Evolutionary conservation across 2,797 vertebrate genomes (phyloP).

Genomic region (Cyclopterus lumpus): DNA sequence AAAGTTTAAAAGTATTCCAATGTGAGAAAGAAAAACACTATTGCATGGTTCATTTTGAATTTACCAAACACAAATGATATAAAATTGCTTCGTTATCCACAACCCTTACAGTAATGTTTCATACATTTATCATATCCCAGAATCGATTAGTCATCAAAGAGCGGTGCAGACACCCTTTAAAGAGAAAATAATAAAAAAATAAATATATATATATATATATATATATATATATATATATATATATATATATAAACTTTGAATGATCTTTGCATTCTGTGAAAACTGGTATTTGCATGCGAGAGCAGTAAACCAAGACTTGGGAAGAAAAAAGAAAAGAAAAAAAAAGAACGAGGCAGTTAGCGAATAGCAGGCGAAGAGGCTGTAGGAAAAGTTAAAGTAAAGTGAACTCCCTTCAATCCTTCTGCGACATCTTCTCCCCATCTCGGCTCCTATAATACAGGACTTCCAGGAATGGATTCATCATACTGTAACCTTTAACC

Average conservation of each 20-base stretch:
- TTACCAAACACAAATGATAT: neutral
- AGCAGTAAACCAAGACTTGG: neutral
- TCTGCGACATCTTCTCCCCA: conserved; percentile 14
- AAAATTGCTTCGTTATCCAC: neutral
- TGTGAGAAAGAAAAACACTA: neutral
- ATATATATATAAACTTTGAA: neutral
- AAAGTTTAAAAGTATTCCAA: neutral
- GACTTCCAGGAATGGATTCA: conserved; percentile 49
- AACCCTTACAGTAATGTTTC: neutral
- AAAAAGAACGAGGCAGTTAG: neutral
- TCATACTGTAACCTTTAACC: conserved; percentile 71
- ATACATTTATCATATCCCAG: neutral
- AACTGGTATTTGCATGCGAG: conserved; percentile 1
- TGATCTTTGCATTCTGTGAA: conserved; percentile 5
- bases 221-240: neutral
- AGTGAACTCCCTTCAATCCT: neutral
- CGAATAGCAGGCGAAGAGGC: conserved; percentile 38
- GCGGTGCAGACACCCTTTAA: neutral
- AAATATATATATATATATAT: neutral
- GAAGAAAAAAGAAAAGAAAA: conserved; percentile 7
- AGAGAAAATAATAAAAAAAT: neutral
- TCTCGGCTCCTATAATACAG: conserved; percentile 35
- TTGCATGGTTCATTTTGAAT: neutral
- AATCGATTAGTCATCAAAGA: conserved; percentile 2
- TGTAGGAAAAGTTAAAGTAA: conserved; percentile 3